Evolutionary conservation across 35 echinoderm and acorn worm species (phyloP).

Genomic region (Apostichopus californicus): DNA sequence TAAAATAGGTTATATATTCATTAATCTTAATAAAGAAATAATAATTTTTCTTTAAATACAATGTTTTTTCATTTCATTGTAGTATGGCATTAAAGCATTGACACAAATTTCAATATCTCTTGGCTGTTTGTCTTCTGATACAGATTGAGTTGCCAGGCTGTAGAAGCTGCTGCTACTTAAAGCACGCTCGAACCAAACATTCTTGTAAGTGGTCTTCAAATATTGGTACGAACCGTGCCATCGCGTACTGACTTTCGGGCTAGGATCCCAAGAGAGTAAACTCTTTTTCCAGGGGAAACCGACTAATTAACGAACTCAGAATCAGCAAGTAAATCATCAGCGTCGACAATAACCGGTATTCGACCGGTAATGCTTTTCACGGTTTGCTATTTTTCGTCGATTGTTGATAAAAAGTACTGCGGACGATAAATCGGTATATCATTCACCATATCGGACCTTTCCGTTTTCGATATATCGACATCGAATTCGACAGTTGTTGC

Average conservation of each 20-base stretch:
- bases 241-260: neutral
- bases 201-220: neutral
- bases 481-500: neutral
- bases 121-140: neutral
- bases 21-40: too few species aligned
- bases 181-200: neutral
- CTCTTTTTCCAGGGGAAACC: neutral
- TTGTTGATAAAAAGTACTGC: neutral
- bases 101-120: neutral
- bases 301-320: neutral
- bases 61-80: neutral
- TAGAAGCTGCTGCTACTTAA: neutral
- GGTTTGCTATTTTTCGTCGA: neutral
- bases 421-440: neutral
- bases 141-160: neutral
- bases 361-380: neutral
- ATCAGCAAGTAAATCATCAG: neutral
- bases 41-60: neutral
- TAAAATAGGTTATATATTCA: too few species aligned
- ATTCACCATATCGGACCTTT: neutral
- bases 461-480: neutral
- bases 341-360: neutral
- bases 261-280: slow-evolving; percentile 1
- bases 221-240: neutral
- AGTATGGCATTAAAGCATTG: neutral